Evolutionary conservation across 2,888 invertebrate genomes (phyloP).

Genomic region (Sympetrum striolatum): DNA sequence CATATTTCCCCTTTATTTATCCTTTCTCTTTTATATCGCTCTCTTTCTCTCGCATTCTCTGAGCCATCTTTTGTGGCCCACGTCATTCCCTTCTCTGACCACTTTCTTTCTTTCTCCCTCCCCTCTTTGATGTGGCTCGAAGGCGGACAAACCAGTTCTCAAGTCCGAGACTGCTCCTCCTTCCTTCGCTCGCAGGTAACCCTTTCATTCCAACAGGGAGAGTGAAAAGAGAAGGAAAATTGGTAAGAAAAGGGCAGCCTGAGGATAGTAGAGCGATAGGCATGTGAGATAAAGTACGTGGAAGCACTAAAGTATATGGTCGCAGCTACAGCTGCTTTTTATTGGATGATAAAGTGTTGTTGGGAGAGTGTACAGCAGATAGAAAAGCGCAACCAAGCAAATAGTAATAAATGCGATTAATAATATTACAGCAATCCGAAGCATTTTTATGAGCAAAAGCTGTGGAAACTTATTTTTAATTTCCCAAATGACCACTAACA

Average conservation of each 20-base stretch:
- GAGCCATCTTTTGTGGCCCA: background rate
- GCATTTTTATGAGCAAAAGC: too few species aligned
- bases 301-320: background rate
- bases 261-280: background rate
- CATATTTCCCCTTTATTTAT: background rate
- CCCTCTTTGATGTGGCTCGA: slow-evolving; percentile 11
- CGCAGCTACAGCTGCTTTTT: background rate
- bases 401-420: too few species aligned
- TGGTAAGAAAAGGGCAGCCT: background rate
- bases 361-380: too few species aligned
- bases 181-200: background rate
- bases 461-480: too few species aligned
- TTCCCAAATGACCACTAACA: too few species aligned
- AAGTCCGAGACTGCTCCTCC: slow-evolving; percentile 18
- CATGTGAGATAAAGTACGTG: background rate
- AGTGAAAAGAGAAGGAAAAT: background rate
- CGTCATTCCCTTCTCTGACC: background rate
- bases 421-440: too few species aligned
- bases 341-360: too few species aligned
- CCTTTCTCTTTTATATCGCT: background rate
- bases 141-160: slow-evolving; percentile 33
- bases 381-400: too few species aligned
- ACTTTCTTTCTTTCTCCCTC: background rate
- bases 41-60: background rate
- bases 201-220: background rate